Conservation (phyloP, 1,140 invertebrate genomes). For the Macrosteles quadrilineatus region DNA sequence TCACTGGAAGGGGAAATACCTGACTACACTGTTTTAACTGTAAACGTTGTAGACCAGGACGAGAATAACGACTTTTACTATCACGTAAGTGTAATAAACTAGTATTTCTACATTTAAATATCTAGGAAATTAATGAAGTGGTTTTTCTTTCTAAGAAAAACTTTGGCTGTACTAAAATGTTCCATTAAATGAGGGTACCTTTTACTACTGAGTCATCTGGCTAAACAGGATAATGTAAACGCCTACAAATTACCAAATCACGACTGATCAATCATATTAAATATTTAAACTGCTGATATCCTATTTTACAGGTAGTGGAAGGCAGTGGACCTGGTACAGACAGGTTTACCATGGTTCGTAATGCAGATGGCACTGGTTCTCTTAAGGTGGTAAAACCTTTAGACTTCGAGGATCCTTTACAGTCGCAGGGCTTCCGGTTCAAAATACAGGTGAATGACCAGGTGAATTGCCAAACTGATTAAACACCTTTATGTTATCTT, state of each 20-base stretch:
- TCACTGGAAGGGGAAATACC: slow-evolving; percentile 88
- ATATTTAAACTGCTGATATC: too few species aligned
- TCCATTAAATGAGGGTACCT: too few species aligned
- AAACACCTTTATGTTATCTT: too few species aligned
- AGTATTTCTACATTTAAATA: too few species aligned
- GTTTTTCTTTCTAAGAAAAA: too few species aligned
- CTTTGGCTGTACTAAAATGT: too few species aligned
- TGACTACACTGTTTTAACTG: slow-evolving; percentile 75
- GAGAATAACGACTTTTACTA: slow-evolving; percentile 96
- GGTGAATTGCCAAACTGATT: slow-evolving; percentile 44
- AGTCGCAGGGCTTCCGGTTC: slow-evolving; percentile 90
- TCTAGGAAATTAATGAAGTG: too few species aligned
- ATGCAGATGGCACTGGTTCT: slow-evolving; percentile 92
- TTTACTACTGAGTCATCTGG: too few species aligned
- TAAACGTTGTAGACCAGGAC: slow-evolving; percentile 92
- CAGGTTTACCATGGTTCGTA: slow-evolving; percentile 94
- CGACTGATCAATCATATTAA: too few species aligned
- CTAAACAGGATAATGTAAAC: too few species aligned
- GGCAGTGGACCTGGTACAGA: slow-evolving; percentile 91
- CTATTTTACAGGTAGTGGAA: slow-evolving; percentile 73
- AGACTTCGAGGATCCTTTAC: slow-evolving; percentile 87
- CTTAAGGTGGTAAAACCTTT: slow-evolving; percentile 91
- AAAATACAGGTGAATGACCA: slow-evolving; percentile 91
- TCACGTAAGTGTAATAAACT: slow-evolving; percentile 62
- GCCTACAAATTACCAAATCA: too few species aligned